Evolutionary conservation across 2,797 vertebrate genomes (phyloP).

Genomic region (Epinephelus malabaricus): DNA sequence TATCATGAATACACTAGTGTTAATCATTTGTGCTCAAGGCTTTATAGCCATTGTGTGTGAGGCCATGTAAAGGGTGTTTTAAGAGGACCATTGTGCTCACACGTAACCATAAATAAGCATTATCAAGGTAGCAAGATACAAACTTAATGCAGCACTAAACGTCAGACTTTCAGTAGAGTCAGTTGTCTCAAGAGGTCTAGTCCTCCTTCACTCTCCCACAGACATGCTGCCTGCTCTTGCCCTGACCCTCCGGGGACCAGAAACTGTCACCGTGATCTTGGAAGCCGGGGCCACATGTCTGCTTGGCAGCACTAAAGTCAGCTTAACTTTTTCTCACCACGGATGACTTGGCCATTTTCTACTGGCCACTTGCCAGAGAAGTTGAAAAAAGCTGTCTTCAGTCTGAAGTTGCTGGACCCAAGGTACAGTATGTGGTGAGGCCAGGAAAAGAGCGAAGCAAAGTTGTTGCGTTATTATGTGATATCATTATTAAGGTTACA

Average conservation of each 20-base stretch:
- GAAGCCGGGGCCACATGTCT: constrained; percentile 55
- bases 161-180: constrained; percentile 5
- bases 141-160: constrained; percentile 19
- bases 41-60: background rate
- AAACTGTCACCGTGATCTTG: constrained; percentile 67
- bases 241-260: constrained; percentile 50
- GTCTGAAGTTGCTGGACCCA: constrained; percentile 7
- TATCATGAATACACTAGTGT: background rate
- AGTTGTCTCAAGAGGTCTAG: constrained; percentile 52
- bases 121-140: constrained; percentile 10
- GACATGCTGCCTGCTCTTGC: constrained; percentile 44
- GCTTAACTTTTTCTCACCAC: constrained; percentile 52
- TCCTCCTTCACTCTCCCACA: constrained; percentile 49
- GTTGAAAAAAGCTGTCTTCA: constrained; percentile 20
- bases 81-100: background rate
- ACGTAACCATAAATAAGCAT: background rate
- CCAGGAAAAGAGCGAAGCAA: background rate
- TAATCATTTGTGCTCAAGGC: background rate
- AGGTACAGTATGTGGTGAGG: background rate
- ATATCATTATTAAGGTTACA: constrained; percentile 4
- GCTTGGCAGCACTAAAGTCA: constrained; percentile 64
- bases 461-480: background rate
- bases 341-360: constrained; percentile 42
- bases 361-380: constrained; percentile 43
- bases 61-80: background rate